Evolutionary conservation across 2,888 invertebrate genomes (phyloP).

Genomic region (Melanostoma scalare): DNA sequence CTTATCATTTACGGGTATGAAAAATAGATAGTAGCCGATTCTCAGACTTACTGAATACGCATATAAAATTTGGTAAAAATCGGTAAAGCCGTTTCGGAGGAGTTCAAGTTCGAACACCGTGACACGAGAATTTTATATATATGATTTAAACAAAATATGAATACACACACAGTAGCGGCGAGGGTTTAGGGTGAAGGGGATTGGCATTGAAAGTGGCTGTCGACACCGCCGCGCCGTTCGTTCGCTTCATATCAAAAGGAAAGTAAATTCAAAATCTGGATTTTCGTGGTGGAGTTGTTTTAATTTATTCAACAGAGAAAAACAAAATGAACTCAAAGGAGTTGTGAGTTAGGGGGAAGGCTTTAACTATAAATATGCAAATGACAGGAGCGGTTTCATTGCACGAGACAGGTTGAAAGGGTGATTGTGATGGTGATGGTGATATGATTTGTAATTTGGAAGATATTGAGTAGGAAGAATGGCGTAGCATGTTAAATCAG

Average conservation of each 20-base stretch:
- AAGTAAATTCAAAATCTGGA: constrained; percentile 9
- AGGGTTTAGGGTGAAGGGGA: no score
- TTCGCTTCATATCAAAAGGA: neutral
- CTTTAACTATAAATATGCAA: constrained; percentile 35
- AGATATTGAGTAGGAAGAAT: neutral
- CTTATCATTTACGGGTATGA: no score
- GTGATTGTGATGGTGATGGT: constrained; percentile 4
- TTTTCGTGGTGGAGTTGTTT: constrained; percentile 3
- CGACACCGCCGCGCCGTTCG: neutral
- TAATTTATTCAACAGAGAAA: constrained; percentile 31
- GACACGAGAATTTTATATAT: no score
- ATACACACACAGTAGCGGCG: no score
- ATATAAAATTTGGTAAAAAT: no score
- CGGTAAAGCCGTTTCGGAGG: no score
- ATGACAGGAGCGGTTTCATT: constrained; percentile 4
- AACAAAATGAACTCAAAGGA: neutral
- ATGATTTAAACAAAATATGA: neutral
- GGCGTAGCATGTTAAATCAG: no score
- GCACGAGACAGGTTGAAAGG: neutral
- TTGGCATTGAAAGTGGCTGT: constrained; percentile 1
- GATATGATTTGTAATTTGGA: constrained; percentile 1
- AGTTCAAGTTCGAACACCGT: no score
- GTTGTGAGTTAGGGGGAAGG: neutral
- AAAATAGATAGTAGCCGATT: no score
- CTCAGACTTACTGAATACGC: no score